These are phyloP conservation scores for Muscina levida DNA, from an alignment of 2,888 invertebrate species.

Conservation along the genomic window DNA sequence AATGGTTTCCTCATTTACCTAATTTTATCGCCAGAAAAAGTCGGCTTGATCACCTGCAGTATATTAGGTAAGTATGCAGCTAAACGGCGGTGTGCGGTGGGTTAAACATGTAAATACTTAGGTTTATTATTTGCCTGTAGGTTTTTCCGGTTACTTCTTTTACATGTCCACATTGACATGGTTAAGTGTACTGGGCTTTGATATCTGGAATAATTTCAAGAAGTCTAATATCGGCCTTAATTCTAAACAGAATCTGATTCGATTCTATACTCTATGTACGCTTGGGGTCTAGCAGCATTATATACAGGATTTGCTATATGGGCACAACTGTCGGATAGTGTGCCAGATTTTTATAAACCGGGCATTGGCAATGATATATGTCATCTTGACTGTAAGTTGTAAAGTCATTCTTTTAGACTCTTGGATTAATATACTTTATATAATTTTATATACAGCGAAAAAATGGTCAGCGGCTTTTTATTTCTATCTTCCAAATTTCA, in stretches of 20 bases:
- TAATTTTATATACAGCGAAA: constrained; percentile 6
- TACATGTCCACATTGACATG: constrained; percentile 89
- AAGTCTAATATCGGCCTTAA: background rate
- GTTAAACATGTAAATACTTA: no score
- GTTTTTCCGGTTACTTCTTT: constrained; percentile 81
- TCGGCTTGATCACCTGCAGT: constrained; percentile 65
- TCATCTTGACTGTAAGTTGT: constrained; percentile 81
- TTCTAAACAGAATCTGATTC: constrained; percentile 42
- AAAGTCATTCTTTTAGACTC: background rate
- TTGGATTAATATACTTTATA: background rate
- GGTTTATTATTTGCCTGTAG: constrained; percentile 55
- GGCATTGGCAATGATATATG: constrained; percentile 80
- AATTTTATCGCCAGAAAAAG: constrained; percentile 20
- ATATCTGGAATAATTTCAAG: constrained; percentile 84
- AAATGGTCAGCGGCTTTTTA: constrained; percentile 73
- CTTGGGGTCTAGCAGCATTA: constrained; percentile 64
- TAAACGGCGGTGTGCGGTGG: no score
- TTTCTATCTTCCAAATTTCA: constrained; percentile 72
- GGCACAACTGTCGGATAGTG: constrained; percentile 67
- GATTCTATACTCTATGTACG: constrained; percentile 67
- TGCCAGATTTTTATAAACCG: constrained; percentile 75
- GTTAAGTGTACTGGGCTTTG: constrained; percentile 91
- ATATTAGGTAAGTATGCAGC: constrained; percentile 76
- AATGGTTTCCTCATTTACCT: constrained; percentile 80
- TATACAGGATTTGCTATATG: constrained; percentile 57